phyloP scores from a whole-genome alignment of 2,797 vertebrate genomes.

The Acanthurus tractus region DNA sequence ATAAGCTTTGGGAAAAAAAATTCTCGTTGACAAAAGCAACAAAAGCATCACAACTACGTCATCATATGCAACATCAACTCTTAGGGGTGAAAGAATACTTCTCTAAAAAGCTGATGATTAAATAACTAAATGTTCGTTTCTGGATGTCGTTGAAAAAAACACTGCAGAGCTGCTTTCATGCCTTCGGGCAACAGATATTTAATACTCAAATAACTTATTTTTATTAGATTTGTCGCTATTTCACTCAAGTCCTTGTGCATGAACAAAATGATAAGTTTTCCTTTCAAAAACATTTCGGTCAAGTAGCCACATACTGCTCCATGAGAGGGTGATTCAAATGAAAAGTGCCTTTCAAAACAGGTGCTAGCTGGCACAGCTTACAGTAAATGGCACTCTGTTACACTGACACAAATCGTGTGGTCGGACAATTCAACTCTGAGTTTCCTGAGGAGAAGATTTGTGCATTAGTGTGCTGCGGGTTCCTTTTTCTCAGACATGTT shows the following conservation, averaged over 20 bases:
- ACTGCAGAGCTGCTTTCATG: not conserved
- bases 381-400: not conserved
- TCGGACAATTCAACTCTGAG: not conserved
- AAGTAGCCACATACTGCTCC: not conserved
- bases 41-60: not conserved
- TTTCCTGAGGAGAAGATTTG: not conserved
- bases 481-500: not conserved
- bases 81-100: no score
- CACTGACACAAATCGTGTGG: not conserved
- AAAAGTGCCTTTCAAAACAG: not conserved
- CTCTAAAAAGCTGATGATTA: no score
- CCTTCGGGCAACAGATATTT: not conserved
- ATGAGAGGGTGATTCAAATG: not conserved
- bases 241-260: no score
- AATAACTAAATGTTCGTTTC: no score
- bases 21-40: not conserved
- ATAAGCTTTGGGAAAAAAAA: slow-evolving; percentile 4
- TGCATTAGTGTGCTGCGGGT: not conserved
- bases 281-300: not conserved
- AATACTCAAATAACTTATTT: no score
- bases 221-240: no score
- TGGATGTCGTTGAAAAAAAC: no score
- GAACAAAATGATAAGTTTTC: no score
- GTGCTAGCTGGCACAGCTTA: not conserved
- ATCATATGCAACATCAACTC: not conserved